Evolutionary conservation across 2,797 vertebrate species (phyloP), one percentile per base, ranked within the genome.

Genomic region (Hypotaenidia okinawae): DNA sequence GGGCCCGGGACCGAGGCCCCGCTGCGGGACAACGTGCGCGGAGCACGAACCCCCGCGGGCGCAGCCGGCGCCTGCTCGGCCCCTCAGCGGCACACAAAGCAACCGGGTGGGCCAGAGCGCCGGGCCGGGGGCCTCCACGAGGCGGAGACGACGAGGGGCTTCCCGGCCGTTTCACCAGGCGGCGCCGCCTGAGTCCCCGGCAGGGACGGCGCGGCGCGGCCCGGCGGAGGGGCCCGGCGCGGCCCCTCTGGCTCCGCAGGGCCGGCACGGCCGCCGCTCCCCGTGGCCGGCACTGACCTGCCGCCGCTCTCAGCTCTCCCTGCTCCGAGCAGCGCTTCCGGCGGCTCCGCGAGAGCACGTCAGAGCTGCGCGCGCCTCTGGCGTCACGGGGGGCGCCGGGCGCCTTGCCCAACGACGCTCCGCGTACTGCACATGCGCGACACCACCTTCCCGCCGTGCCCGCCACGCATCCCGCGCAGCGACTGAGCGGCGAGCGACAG

Each of bases 401-500:
- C 5, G 16, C 30, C 47, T 24, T 1, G 4, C 28, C 80, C 45
- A 24, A 15, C 47, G 1, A 15, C 25, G 2, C 27, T 7, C 22
- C 11, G 3, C 17, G 2, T 3, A 9, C 5, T 0, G 22, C 84
- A n/a, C 63, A 0, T 12, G 51, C 84, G 73, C 64, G 0, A 0
- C 1, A 1, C 19, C 9, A 4, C 27, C 13, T 6, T 21, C 1
- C 1, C 18, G 2, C 8, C 7, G 3, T 1, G 1, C 12, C 11
- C 6, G 5, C 13, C 8, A 2, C 6, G 1, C 49, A 1, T 4
- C 0, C 33, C 0, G 0, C 64, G 2, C 4, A 0, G 4, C 3
- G 8, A 4, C 4, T 4, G 15, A 9, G 9, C 2, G 10, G 1
- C 2, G n/a, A 64, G 61, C 5, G 63, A 61, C 51, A 5, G 8